A percentile compares a stretch with the other conserved stretches of the same genome.
phyloP scores from a whole-genome alignment of 2,888 invertebrate species.

The Lordiphosa fenestrarum region DNA sequence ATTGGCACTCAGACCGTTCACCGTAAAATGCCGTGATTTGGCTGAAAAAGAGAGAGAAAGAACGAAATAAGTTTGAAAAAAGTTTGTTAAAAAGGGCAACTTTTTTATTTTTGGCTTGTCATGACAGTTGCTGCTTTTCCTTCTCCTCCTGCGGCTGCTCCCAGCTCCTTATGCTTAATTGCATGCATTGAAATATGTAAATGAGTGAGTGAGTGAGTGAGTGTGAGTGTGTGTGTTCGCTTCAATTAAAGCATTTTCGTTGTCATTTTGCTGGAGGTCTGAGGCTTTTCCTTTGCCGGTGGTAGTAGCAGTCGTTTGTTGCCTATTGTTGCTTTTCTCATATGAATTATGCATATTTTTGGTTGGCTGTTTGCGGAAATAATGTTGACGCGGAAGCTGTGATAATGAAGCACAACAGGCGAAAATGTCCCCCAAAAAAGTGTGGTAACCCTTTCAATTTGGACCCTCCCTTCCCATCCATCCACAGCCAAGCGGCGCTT shows the following conservation, averaged over 20 bases:
- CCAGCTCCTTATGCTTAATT: conserved; percentile 50
- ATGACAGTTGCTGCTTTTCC: conserved; percentile 37
- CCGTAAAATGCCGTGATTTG: conserved; percentile 91
- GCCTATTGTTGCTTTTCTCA: conserved; percentile 71
- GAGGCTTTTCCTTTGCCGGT: conserved; percentile 45
- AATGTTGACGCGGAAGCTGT: conserved; percentile 77
- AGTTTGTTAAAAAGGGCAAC: conserved; percentile 10
- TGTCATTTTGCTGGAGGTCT: conserved; percentile 47
- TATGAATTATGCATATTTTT: conserved; percentile 73
- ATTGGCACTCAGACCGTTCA: conserved; percentile 80
- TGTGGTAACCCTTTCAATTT: conserved; percentile 71
- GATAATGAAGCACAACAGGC: conserved; percentile 73
- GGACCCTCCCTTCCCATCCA: conserved; percentile 16
- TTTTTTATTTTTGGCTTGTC: conserved; percentile 43
- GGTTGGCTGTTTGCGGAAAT: conserved; percentile 63
- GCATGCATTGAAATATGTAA: conserved; percentile 77
- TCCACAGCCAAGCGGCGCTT: conserved; percentile 28
- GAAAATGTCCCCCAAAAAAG: conserved; percentile 61
- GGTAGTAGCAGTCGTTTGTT: conserved; percentile 32
- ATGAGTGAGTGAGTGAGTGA: conserved; percentile 35
- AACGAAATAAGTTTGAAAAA: conserved; percentile 10
- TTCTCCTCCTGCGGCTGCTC: conserved; percentile 1
- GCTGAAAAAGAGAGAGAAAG: conserved; percentile 79
- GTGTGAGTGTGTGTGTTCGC: conserved; percentile 31
- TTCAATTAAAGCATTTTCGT: conserved; percentile 75